These are phyloP conservation scores for Ovibos moschatus DNA, from an alignment of 2,113 vertebrate genomes.

Conservation along the genomic window DNA sequence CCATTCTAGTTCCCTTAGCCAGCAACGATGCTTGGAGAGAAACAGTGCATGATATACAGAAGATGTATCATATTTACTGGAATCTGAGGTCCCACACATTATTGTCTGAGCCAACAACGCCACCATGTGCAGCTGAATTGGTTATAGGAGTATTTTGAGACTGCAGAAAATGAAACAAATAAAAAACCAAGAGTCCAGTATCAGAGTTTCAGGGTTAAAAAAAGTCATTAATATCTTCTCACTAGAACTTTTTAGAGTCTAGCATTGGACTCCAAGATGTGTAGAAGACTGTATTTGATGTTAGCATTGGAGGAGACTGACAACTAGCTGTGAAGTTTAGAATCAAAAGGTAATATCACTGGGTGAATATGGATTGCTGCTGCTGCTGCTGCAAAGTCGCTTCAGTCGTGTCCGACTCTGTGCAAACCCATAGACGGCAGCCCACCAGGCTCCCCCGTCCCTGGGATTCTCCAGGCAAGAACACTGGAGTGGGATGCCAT, in stretches of 20 bases:
- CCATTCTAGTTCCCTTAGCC: background rate
- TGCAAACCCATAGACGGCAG: no score
- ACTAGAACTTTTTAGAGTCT: background rate
- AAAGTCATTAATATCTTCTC: background rate
- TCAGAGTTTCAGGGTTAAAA: background rate
- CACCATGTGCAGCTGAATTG: background rate
- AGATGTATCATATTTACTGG: background rate
- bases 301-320: background rate
- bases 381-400: no score
- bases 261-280: background rate
- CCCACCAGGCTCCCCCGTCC: no score
- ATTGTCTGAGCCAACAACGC: background rate
- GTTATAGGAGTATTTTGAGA: background rate
- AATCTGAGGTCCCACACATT: background rate
- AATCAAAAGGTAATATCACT: background rate
- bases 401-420: no score
- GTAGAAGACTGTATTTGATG: background rate
- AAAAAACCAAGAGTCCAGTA: background rate
- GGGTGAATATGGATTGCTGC: background rate
- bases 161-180: background rate
- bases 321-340: background rate
- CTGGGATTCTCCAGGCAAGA: no score
- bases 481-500: no score
- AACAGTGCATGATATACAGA: background rate
- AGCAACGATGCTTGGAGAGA: background rate